phyloP scores from a whole-genome alignment of 1,140 invertebrate species.

The Platorchestia sp. region DNA sequence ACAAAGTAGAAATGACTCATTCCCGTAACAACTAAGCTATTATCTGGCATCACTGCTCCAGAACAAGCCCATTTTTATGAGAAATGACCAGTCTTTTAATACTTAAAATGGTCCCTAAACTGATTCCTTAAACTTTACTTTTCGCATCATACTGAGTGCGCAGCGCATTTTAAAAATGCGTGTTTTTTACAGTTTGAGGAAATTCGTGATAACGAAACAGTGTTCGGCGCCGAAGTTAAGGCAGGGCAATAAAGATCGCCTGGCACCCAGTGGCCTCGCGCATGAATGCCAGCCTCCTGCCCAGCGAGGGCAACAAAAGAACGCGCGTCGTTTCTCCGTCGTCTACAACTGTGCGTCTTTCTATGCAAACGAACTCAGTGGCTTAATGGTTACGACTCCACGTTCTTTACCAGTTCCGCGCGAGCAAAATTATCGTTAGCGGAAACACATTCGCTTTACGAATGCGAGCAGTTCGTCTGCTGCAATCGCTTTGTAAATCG shows the following conservation, averaged over 20 bases:
- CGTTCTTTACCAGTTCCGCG: neutral
- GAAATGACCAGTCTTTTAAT: neutral
- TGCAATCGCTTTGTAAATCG: slow-evolving; percentile 12
- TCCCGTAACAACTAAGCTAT: neutral
- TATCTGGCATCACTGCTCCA: neutral
- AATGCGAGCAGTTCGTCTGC: slow-evolving; percentile 21
- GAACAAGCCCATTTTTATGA: neutral
- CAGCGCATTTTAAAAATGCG: neutral
- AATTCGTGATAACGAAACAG: neutral
- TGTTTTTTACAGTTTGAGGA: neutral
- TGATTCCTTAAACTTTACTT: neutral
- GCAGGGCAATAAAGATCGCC: neutral
- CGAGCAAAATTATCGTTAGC: neutral
- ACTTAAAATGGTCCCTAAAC: neutral
- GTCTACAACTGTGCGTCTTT: neutral
- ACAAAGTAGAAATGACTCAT: neutral
- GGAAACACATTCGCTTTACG: slow-evolving; percentile 4
- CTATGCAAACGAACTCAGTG: neutral
- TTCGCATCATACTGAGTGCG: no score
- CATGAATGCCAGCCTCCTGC: neutral
- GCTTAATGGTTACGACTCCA: neutral
- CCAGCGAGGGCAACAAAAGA: neutral
- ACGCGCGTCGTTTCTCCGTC: neutral
- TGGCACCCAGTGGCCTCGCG: neutral
- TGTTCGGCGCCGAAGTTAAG: neutral